Base-by-base conservation (phyloP, 2,888 invertebrate species). In the Ichneumoninae sp. region DNA sequence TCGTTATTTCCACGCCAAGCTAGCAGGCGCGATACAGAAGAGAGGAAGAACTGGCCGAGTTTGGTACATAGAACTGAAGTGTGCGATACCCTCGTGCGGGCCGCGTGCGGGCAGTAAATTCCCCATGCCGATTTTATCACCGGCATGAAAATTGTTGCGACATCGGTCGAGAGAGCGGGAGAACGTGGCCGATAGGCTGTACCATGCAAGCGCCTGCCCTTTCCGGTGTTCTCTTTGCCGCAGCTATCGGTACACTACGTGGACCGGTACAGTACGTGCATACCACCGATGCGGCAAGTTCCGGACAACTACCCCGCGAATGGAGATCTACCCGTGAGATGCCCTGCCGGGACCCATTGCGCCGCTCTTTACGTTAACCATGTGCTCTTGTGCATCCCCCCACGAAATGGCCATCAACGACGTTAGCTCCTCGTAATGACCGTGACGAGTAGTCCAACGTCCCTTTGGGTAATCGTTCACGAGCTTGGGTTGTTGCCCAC, bases 61-160 rank as follows among this genome's bases (percentile, higher is more conserved):
- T 63, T 33, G 30, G 30, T 68, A 69, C 60, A 33, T 19, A 47
- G 63, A 40, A 8, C 40, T 8, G 60, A 66, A 65, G 70, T 19
- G 68, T 30, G 57, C 75, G 44, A 76, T 26, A 54, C 70, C 69
- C 70, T 52, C 71, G 66, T 71, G 71, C 36, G 71, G 57, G 76
- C 69, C 75, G 63, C 76, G 66, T 77, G 76, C 54, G 71, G 57
- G 82, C 76, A 60, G 73, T 82, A 82, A 82, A 77, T 77, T 82
- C 68, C 66, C 71, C 66, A 71, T 69, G 60, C 66, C 82, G 77
- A 77, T 82, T 82, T 82, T 82, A 82, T 82, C 78, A 78, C 82
- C 77, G 77, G 66, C 71, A 82, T 82, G 82, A 82, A 82, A 82
- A 82, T 77, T 73, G 77, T 77, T 82, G 82, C 77, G 82, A 82